phyloP scores from a whole-genome alignment of 1,140 invertebrate genomes.

The Ips nitidus region DNA sequence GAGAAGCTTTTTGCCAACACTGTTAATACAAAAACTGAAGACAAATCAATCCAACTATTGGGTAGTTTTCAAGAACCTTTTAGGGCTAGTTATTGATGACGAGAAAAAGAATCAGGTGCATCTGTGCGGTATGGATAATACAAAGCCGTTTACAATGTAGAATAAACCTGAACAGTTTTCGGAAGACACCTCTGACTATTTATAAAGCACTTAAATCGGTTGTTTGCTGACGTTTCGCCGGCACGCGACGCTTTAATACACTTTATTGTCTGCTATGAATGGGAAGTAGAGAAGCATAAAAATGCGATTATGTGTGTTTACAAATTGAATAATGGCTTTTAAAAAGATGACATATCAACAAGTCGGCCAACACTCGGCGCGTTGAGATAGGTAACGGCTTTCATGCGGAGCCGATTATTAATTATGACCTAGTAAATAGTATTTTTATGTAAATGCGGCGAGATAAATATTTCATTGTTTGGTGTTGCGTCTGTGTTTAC shows the following conservation, averaged over 20 bases:
- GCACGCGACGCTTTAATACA: slow-evolving; percentile 18
- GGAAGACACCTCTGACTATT: slow-evolving; percentile 25
- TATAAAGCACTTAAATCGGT: slow-evolving; percentile 28
- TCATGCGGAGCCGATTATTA: slow-evolving; percentile 24
- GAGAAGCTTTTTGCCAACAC: too few species aligned
- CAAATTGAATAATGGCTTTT: slow-evolving; percentile 33
- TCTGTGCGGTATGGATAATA: too few species aligned
- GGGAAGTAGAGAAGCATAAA: slow-evolving; percentile 26
- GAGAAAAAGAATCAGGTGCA: too few species aligned
- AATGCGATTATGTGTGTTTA: slow-evolving; percentile 31
- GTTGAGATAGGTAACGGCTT: slow-evolving; percentile 33
- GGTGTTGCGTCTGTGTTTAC: slow-evolving; percentile 17
- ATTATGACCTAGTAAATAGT: slow-evolving; percentile 27
- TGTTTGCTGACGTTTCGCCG: slow-evolving; percentile 11
- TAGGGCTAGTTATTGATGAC: too few species aligned
- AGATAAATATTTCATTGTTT: slow-evolving; percentile 35
- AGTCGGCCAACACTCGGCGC: slow-evolving; percentile 9
- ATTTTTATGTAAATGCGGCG: slow-evolving; percentile 34
- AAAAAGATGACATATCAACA: slow-evolving; percentile 30
- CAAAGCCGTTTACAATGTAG: too few species aligned
- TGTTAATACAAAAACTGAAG: too few species aligned
- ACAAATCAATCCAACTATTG: too few species aligned
- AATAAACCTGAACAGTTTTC: background rate
- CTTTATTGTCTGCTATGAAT: slow-evolving; percentile 29
- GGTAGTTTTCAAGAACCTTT: too few species aligned